These are phyloP conservation scores for Drosophila monieri DNA, from an alignment of 2,888 invertebrate species.

Conservation along the genomic window DNA sequence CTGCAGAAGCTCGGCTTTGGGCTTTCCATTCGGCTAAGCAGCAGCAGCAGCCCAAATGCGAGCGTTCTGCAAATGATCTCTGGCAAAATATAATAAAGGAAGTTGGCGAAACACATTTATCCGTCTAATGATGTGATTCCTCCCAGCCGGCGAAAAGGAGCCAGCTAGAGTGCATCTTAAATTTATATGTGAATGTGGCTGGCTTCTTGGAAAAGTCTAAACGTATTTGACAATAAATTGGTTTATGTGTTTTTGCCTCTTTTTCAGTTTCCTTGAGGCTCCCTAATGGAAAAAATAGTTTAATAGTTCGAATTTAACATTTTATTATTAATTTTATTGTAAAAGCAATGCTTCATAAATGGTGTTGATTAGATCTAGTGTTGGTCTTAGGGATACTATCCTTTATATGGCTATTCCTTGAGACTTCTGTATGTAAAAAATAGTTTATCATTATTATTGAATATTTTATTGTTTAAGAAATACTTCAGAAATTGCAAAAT, in stretches of 20 bases:
- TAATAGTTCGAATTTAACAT: too few relatives aligned
- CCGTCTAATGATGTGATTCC: slow-evolving; percentile 44
- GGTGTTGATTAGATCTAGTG: too few relatives aligned
- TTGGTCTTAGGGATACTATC: too few relatives aligned
- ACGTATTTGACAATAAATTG: slow-evolving; percentile 8
- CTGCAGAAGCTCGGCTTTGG: slow-evolving; percentile 23
- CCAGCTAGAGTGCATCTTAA: slow-evolving; percentile 19
- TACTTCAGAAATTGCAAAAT: too few relatives aligned
- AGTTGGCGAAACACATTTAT: slow-evolving; percentile 42
- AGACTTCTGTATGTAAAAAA: too few relatives aligned
- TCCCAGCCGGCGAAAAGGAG: slow-evolving; percentile 4
- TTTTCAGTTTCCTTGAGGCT: not conserved
- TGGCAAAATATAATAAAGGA: slow-evolving; percentile 56
- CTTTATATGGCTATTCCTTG: too few relatives aligned
- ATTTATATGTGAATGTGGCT: slow-evolving; percentile 2
- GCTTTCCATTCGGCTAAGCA: slow-evolving; percentile 72
- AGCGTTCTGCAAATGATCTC: slow-evolving; percentile 54
- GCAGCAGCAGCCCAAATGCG: slow-evolving; percentile 49
- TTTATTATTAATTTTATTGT: too few relatives aligned
- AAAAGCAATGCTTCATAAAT: too few relatives aligned
- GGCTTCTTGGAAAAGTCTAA: slow-evolving; percentile 4
- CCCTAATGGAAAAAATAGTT: too few relatives aligned
- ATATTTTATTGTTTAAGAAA: too few relatives aligned
- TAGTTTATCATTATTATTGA: too few relatives aligned
- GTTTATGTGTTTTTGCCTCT: not conserved